Evolutionary conservation across 2,888 invertebrate genomes (phyloP).

Genomic region (Agrotis puta): DNA sequence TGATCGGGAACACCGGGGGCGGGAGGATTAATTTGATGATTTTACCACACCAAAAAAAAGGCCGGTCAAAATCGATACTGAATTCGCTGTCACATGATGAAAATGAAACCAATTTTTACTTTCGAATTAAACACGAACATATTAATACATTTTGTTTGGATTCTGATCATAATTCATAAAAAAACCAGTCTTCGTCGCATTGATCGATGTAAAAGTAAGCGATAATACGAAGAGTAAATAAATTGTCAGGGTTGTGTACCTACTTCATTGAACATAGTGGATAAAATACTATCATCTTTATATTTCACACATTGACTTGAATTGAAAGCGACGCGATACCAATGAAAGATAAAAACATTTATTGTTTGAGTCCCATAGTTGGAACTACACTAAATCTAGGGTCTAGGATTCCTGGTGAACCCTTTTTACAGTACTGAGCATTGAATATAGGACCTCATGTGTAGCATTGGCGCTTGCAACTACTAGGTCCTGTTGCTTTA

Average conservation of each 20-base stretch:
- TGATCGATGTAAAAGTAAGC: slow-evolving; percentile 34
- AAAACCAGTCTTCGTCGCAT: background rate
- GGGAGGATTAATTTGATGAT: too few relatives aligned
- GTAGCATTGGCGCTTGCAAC: background rate
- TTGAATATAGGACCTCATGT: background rate
- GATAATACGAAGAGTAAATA: slow-evolving; percentile 24
- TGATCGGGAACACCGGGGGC: too few relatives aligned
- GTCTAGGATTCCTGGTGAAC: background rate
- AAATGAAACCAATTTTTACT: background rate
- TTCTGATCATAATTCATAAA: slow-evolving; percentile 1
- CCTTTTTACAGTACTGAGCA: background rate
- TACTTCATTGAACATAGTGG: slow-evolving; percentile 22
- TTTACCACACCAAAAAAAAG: too few relatives aligned
- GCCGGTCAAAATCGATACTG: too few relatives aligned
- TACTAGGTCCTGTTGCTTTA: background rate
- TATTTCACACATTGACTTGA: slow-evolving; percentile 1
- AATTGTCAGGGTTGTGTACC: slow-evolving; percentile 23
- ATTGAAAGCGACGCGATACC: background rate
- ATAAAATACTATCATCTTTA: slow-evolving; percentile 24
- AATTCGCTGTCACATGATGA: background rate
- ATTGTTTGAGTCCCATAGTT: background rate
- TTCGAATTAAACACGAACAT: background rate
- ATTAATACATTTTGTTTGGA: background rate
- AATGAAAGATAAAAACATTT: background rate
- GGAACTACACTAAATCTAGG: too few relatives aligned